A percentile compares a stretch with the other conserved stretches of the same genome.
Evolutionary conservation across 2,797 vertebrate species (phyloP).

Genomic region (Euthynnus affinis): DNA sequence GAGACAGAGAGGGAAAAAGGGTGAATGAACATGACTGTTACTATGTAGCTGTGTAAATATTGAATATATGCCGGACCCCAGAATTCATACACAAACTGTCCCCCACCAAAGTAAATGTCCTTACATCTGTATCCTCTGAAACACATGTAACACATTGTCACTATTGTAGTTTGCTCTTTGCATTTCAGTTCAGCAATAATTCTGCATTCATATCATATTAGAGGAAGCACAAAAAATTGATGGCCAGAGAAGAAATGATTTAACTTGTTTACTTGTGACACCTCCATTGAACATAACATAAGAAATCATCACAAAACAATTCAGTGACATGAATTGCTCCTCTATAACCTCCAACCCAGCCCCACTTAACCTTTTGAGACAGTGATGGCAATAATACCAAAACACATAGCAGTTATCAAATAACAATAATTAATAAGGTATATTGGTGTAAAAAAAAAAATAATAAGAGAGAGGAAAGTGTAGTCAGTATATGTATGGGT

Average conservation of each 20-base stretch:
- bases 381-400: no score
- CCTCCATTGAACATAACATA: no score
- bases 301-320: no score
- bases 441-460: no score
- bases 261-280: neutral
- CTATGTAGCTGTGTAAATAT: slow-evolving; percentile 56
- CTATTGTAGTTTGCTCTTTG: neutral
- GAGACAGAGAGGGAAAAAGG: slow-evolving; percentile 33
- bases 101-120: neutral
- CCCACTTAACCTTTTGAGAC: no score
- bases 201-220: neutral
- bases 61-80: slow-evolving; percentile 31
- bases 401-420: no score
- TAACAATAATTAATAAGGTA: no score
- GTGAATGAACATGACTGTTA: slow-evolving; percentile 53
- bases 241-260: neutral
- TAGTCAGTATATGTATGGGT: no score
- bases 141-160: no score
- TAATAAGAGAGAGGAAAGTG: no score
- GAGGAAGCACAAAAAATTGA: neutral
- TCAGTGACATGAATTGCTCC: no score
- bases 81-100: neutral
- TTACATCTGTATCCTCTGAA: neutral
- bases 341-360: no score
- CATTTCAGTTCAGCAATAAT: neutral